These are phyloP conservation scores for Galeopterus variegatus DNA, from an alignment of 2,113 vertebrate genomes.

Conservation along the genomic window DNA sequence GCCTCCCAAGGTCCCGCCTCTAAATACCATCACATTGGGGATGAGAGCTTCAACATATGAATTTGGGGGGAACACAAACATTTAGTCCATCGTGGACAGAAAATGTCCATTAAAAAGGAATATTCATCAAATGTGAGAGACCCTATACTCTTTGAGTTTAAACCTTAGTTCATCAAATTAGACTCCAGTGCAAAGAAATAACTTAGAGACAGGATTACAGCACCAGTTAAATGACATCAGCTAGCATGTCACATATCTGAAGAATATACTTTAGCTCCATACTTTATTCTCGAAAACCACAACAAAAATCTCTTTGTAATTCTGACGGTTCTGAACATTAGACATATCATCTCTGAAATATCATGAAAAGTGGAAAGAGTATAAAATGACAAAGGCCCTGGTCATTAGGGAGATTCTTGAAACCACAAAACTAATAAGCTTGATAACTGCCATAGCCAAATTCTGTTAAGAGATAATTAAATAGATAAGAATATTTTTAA, in stretches of 20 bases:
- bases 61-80: neutral
- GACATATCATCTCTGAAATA: neutral
- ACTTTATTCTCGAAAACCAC: neutral
- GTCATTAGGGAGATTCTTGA: neutral
- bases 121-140: neutral
- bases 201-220: neutral
- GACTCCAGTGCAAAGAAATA: neutral
- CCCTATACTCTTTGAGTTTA: neutral
- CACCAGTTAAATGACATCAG: neutral
- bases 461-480: conserved; percentile 7
- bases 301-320: neutral
- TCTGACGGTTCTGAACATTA: neutral
- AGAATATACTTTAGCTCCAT: neutral
- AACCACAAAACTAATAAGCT: neutral
- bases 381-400: neutral
- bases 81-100: neutral
- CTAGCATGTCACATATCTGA: neutral
- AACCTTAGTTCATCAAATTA: neutral
- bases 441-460: neutral
- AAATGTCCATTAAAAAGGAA: neutral
- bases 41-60: neutral
- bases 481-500: neutral
- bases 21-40: neutral
- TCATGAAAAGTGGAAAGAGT: neutral
- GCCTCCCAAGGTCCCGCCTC: neutral